These are phyloP conservation scores for Albula goreensis DNA, from an alignment of 2,113 vertebrate genomes.

Conservation along the genomic window DNA sequence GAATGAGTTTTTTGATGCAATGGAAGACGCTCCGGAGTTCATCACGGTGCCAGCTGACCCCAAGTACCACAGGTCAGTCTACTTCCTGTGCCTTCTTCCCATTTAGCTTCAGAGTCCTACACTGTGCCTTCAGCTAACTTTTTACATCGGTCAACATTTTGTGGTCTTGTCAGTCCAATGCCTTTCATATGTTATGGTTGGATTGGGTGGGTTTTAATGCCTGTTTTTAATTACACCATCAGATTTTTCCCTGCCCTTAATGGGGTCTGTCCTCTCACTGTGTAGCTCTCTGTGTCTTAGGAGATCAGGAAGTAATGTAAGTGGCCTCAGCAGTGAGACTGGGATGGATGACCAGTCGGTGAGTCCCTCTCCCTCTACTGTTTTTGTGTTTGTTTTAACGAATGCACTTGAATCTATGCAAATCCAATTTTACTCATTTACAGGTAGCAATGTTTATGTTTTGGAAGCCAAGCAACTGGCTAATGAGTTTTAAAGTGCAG, in stretches of 20 bases:
- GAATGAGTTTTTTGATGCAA: constrained; percentile 90
- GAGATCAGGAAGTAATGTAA: constrained; percentile 90
- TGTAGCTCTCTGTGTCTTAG: constrained; percentile 54
- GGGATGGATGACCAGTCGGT: constrained; percentile 87
- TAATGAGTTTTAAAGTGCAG: background rate
- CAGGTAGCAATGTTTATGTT: background rate
- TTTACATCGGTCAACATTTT: too few species aligned
- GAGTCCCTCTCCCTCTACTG: constrained; percentile 35
- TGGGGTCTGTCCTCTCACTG: background rate
- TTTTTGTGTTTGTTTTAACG: constrained; percentile 26
- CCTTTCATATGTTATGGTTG: too few species aligned
- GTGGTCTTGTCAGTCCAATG: too few species aligned
- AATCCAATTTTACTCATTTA: background rate
- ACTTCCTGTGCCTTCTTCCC: background rate
- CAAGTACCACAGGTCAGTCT: constrained; percentile 85
- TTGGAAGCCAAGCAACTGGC: background rate
- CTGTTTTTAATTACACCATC: too few species aligned
- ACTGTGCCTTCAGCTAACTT: too few species aligned
- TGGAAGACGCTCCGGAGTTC: constrained; percentile 82
- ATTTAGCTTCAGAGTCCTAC: background rate
- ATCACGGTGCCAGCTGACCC: constrained; percentile 83
- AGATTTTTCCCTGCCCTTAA: background rate
- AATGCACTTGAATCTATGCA: constrained; percentile 1
- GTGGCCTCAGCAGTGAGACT: constrained; percentile 86
- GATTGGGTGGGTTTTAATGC: too few species aligned